A percentile compares a stretch with the other conserved stretches of the same genome.
These are phyloP conservation scores for Agriotes lineatus DNA, from an alignment of 2,888 invertebrate species.

Conservation along the genomic window DNA sequence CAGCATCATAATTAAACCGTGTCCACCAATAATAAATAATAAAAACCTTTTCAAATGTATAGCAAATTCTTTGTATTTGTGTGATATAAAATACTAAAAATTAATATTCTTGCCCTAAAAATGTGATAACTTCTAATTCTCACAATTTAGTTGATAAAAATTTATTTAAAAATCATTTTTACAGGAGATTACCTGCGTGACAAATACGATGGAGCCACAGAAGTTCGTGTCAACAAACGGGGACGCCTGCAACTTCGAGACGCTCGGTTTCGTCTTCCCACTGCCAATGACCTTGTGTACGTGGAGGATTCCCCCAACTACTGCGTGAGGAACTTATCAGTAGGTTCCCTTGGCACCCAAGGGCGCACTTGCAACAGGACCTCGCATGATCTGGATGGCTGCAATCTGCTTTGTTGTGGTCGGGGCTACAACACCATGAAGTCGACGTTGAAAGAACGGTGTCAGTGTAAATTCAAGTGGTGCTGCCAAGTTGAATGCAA, in stretches of 20 bases:
- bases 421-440: slow-evolving; percentile 92
- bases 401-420: slow-evolving; percentile 91
- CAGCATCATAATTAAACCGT: too few species aligned
- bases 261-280: slow-evolving; percentile 84
- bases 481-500: slow-evolving; percentile 95
- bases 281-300: slow-evolving; percentile 90
- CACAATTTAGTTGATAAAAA: too few species aligned
- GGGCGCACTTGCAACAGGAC: slow-evolving; percentile 84
- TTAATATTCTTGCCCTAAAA: too few species aligned
- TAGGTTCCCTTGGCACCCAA: slow-evolving; percentile 84
- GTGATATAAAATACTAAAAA: too few species aligned
- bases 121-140: too few species aligned
- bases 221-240: slow-evolving; percentile 88
- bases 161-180: too few species aligned
- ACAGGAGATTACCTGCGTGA: slow-evolving; percentile 91
- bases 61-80: too few species aligned
- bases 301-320: slow-evolving; percentile 89
- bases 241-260: slow-evolving; percentile 88
- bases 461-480: slow-evolving; percentile 96
- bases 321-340: slow-evolving; percentile 81
- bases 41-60: too few species aligned
- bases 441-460: slow-evolving; percentile 81
- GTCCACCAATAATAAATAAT: too few species aligned
- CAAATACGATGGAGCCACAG: slow-evolving; percentile 93
- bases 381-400: slow-evolving; percentile 81